Base-by-base conservation (phyloP, 1,140 invertebrate genomes). In the Coboldia fuscipes region DNA sequence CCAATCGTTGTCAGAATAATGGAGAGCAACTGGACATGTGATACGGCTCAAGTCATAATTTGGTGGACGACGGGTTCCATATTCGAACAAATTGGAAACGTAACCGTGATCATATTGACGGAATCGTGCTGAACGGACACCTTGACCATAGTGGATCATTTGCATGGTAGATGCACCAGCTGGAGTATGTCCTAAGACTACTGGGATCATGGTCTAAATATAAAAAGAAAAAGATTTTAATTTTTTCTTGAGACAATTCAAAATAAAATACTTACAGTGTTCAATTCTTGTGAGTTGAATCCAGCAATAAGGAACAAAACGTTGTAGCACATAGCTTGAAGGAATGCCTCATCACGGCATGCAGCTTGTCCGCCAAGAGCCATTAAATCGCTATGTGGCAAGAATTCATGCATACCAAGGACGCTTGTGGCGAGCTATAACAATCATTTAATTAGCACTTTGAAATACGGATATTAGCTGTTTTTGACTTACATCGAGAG, bases 111-210 rank as follows among this genome's bases (percentile, higher is more conserved):
- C 61, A 29, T 48, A 66, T 33, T 58, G 51, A 0, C 51, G 45
- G 33, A 66, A 66, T 0, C 48, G 44, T 0, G 52, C 56, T 0
- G 50, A 60, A 12, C 60, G 45, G 2, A 62, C 54, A 7, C 61
- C 56, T 43, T 75, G 76, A 0, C 63, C 70, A 42, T 62, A 79
- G 45, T 82, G 76, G 12, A 75, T 57, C 7, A 88, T 49, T 46
- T 85, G 79, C 43, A 74, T 72, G 29, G 68, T 66, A 0, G 79
- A 75, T 2, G 78, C 68, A 12, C 82, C 82, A 5, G 78, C 72
- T 1, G 86, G 84, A 13, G 65, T 61, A 44, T 88, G 80, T 1
- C 68, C 65, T 22, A 76, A 57, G 36, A 85, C 70, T 0, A 83
- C 70, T 0, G 76, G 67, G 1, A 80, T 42, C 13, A 14, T 30